A percentile compares a stretch with the other conserved stretches of the same genome.
Conservation (phyloP, 92 coral and sea anemone genomes). For the Actinernus sp. region DNA sequence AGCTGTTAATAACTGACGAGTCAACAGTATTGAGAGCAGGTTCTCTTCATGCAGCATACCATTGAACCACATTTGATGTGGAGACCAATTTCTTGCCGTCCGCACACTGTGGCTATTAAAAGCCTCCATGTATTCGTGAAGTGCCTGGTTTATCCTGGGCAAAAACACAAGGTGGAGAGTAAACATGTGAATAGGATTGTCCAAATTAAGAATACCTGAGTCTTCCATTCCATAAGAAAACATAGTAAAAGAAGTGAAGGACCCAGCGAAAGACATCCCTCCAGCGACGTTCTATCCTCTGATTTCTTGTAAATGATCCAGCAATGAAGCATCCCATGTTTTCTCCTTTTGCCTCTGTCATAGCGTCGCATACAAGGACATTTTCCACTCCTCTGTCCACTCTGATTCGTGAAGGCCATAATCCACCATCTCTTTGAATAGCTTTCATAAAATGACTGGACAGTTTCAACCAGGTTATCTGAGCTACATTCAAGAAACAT, state of each 20-base stretch:
- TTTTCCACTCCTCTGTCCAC: no score
- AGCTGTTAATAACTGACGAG: conserved; percentile 15
- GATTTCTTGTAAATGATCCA: no score
- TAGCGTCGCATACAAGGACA: no score
- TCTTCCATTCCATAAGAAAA: conserved; percentile 66
- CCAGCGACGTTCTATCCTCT: no score
- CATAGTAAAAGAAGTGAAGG: conserved; percentile 48
- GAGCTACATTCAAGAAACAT: conserved; percentile 18
- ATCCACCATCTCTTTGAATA: conserved; percentile 32
- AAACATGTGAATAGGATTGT: conserved; percentile 55
- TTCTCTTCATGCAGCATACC: conserved; percentile 72
- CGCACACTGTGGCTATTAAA: conserved; percentile 65
- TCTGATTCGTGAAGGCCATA: no score
- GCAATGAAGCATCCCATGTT: conserved; percentile 43
- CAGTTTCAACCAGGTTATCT: conserved; percentile 30
- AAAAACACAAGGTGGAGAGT: conserved; percentile 41
- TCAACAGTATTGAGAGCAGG: conserved; percentile 43
- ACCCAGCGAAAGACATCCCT: conserved; percentile 75
- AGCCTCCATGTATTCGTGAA: conserved; percentile 41
- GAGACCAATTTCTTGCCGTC: conserved; percentile 74
- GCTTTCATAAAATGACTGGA: conserved; percentile 15
- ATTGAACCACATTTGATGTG: conserved; percentile 75
- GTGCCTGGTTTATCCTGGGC: conserved; percentile 58
- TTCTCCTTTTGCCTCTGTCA: conserved; percentile 30
- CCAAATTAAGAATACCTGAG: conserved; percentile 43